phyloP scores from a whole-genome alignment of 2,113 vertebrate genomes.

The Elgaria multicarinata region DNA sequence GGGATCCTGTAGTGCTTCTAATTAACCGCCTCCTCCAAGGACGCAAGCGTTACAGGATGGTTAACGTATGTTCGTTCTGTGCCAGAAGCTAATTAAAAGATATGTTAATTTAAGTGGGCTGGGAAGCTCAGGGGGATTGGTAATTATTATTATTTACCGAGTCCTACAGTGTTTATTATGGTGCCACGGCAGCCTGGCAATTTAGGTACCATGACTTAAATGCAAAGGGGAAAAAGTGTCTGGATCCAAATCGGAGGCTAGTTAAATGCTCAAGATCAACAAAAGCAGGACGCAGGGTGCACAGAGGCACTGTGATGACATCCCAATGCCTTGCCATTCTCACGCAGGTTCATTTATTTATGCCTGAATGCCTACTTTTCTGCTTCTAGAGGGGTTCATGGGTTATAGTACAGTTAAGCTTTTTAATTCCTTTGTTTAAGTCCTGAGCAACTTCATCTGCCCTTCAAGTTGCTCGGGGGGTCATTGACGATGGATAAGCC shows the following conservation, averaged over 20 bases:
- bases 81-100: constrained; percentile 65
- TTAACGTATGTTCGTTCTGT: constrained; percentile 43
- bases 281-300: background rate
- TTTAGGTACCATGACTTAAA: constrained; percentile 45
- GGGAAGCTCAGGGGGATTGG: constrained; percentile 55
- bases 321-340: background rate
- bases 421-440: background rate
- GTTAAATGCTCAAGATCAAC: constrained; percentile 33
- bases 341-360: background rate
- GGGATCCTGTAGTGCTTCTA: constrained; percentile 25
- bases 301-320: background rate
- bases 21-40: constrained; percentile 43
- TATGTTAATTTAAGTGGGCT: constrained; percentile 55
- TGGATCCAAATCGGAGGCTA: constrained; percentile 26
- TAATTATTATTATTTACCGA: constrained; percentile 65
- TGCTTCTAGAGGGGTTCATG: background rate
- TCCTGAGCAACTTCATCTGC: too few species aligned
- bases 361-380: background rate
- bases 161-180: constrained; percentile 51
- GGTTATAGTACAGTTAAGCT: background rate
- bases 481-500: background rate
- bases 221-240: constrained; percentile 36
- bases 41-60: background rate
- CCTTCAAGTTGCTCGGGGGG: background rate
- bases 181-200: constrained; percentile 36